Evolutionary conservation across 2,797 vertebrate genomes (phyloP).

Genomic region (Ctenopoma multispine): DNA sequence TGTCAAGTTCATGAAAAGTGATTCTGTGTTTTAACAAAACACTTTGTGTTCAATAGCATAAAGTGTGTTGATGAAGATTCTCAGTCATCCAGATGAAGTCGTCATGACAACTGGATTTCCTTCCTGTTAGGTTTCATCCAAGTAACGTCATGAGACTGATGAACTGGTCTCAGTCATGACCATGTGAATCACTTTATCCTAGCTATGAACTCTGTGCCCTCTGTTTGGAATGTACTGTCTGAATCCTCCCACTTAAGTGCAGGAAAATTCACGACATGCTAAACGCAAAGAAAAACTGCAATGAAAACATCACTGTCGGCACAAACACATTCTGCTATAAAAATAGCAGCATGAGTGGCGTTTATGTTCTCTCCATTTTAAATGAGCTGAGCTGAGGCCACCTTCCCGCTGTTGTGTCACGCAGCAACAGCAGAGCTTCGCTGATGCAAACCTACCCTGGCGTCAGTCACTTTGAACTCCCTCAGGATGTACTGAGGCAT

Average conservation of each 20-base stretch:
- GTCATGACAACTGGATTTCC: no score
- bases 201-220: neutral
- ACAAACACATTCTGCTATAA: neutral
- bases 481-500: conserved; percentile 99
- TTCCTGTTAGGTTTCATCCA: no score
- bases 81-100: no score
- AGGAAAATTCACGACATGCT: neutral
- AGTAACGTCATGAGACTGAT: no score
- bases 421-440: neutral
- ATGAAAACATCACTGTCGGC: neutral
- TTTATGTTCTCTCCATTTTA: conserved; percentile 11
- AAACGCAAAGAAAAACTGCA: neutral
- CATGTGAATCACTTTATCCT: no score
- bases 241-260: neutral
- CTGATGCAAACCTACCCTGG: conserved; percentile 87
- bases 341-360: neutral
- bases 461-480: conserved; percentile 97
- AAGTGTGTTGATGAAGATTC: no score
- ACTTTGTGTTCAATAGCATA: no score
- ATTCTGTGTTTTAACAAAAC: no score
- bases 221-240: neutral
- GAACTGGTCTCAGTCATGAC: neutral
- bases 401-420: no score
- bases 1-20: no score
- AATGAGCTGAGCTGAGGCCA: neutral